These are phyloP conservation scores for Polietes domitor DNA, from an alignment of 2,888 invertebrate genomes.

Conservation along the genomic window DNA sequence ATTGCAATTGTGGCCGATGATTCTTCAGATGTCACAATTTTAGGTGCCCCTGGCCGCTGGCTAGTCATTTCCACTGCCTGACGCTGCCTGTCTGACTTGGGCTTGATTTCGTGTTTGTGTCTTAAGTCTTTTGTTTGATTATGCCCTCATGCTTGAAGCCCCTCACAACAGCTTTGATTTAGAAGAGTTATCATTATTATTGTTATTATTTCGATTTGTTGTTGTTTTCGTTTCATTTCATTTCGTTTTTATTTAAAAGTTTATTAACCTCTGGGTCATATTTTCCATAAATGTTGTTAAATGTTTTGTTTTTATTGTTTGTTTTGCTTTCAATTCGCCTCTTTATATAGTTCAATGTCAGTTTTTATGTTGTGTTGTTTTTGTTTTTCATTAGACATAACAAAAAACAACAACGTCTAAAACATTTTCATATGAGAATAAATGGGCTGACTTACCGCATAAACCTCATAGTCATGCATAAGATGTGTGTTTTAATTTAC, in stretches of 20 bases:
- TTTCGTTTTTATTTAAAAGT: not conserved
- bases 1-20: not conserved
- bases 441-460: not conserved
- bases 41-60: too few relatives aligned
- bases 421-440: not conserved
- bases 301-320: slow-evolving; percentile 1
- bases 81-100: too few relatives aligned
- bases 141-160: not conserved
- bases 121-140: not conserved
- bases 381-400: too few relatives aligned
- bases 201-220: not conserved
- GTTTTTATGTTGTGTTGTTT: not conserved
- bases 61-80: too few relatives aligned
- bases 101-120: not conserved
- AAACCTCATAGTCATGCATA: not conserved
- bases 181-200: not conserved
- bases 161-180: not conserved
- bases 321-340: slow-evolving; percentile 10
- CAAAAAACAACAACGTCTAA: too few relatives aligned
- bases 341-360: slow-evolving; percentile 11
- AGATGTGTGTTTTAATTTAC: not conserved
- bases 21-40: too few relatives aligned
- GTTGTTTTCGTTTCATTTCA: not conserved
- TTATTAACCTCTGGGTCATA: slow-evolving; percentile 22
- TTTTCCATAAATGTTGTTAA: not conserved